phyloP scores from a whole-genome alignment of 2,888 invertebrate species.

The Tanytarsus gracilentus region DNA sequence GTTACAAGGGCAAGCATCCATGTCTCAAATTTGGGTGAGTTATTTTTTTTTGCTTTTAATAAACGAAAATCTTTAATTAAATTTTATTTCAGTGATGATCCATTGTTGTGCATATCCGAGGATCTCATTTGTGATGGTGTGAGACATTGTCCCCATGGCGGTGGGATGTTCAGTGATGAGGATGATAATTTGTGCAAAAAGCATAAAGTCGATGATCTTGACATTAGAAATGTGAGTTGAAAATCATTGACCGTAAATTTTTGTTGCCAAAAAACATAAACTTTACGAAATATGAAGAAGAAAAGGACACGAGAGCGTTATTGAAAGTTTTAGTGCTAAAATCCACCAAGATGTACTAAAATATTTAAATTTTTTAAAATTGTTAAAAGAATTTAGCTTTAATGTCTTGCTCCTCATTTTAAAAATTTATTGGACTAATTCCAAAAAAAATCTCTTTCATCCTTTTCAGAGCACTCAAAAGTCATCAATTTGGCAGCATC shows the following conservation, averaged over 20 bases:
- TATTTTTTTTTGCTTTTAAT: neutral
- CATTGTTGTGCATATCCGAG: slow-evolving; percentile 53
- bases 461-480: neutral
- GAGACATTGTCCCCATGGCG: slow-evolving; percentile 56
- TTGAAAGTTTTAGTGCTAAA: too few species aligned
- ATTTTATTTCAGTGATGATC: slow-evolving; percentile 35
- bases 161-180: slow-evolving; percentile 49
- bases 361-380: too few species aligned
- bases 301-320: too few species aligned
- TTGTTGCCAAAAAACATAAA: neutral
- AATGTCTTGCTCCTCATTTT: neutral
- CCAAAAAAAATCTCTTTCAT: neutral
- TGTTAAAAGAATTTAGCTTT: too few species aligned
- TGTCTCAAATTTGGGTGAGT: slow-evolving; percentile 41
- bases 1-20: slow-evolving; percentile 37
- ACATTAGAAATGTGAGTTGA: slow-evolving; percentile 12
- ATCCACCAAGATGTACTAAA: too few species aligned
- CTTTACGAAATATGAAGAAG: too few species aligned
- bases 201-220: slow-evolving; percentile 9
- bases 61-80: neutral
- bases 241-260: neutral
- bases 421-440: neutral
- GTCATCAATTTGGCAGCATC: slow-evolving; percentile 37
- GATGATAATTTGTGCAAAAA: slow-evolving; percentile 38
- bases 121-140: slow-evolving; percentile 58